phyloP scores from a whole-genome alignment of 2,797 vertebrate species.

The Erethizon dorsatum region DNA sequence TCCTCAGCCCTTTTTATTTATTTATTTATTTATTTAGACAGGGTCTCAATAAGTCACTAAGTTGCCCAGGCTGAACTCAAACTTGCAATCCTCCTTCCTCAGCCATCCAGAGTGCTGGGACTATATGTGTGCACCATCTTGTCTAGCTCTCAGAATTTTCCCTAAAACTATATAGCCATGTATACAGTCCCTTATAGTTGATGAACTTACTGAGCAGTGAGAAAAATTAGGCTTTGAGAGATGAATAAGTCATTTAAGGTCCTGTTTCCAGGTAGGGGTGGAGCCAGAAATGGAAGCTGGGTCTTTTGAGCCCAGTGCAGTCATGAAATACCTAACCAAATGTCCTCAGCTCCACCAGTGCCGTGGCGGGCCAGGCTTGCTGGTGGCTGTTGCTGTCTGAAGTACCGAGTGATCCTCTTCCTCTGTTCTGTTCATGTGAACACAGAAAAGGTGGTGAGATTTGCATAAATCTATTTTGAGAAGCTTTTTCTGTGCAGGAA shows the following conservation, averaged over 20 bases:
- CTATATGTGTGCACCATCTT: not conserved
- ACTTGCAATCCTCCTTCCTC: not conserved
- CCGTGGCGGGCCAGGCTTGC: not conserved
- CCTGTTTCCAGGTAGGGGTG: not conserved
- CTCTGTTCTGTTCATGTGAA: slow-evolving; percentile 75
- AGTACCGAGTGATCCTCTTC: slow-evolving; percentile 63
- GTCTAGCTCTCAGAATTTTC: not conserved
- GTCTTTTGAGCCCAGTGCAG: not conserved
- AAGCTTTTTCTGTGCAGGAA: slow-evolving; percentile 75
- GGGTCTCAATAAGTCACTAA: not conserved
- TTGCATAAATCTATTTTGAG: slow-evolving; percentile 86
- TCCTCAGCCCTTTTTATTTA: not conserved
- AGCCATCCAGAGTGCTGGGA: not conserved
- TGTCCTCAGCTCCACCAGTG: not conserved
- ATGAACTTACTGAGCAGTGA: not conserved
- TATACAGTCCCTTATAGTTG: not conserved
- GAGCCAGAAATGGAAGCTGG: slow-evolving; percentile 1
- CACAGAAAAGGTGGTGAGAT: slow-evolving; percentile 77
- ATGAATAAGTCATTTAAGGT: not conserved
- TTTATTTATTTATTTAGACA: not conserved
- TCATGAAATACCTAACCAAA: not conserved
- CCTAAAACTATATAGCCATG: not conserved
- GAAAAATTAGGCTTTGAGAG: not conserved
- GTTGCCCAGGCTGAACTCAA: not conserved
- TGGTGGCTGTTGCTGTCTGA: slow-evolving; percentile 55